Conservation (phyloP, 2,113 vertebrate species). For the Phaetusa simplex region DNA sequence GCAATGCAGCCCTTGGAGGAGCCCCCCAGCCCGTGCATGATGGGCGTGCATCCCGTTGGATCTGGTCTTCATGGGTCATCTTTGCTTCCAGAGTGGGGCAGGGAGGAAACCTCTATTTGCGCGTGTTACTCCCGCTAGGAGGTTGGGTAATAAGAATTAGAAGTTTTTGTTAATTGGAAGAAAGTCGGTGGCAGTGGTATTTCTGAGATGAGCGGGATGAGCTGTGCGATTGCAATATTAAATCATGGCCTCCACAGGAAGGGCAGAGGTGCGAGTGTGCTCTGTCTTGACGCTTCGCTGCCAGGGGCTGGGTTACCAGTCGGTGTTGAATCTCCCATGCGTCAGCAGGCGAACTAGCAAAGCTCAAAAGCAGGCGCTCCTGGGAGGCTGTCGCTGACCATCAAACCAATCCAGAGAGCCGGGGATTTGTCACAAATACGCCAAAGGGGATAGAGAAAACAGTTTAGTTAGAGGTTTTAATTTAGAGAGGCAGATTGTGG, state of each 20-base stretch:
- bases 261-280: neutral
- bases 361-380: neutral
- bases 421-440: neutral
- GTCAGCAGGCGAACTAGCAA: neutral
- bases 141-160: neutral
- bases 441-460: neutral
- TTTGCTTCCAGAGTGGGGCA: neutral
- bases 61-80: neutral
- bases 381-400: neutral
- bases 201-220: neutral
- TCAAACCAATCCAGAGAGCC: neutral
- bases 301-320: neutral
- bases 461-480: neutral
- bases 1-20: neutral
- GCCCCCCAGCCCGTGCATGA: fast-evolving
- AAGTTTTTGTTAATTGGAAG: neutral
- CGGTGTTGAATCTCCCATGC: neutral
- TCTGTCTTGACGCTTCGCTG: neutral
- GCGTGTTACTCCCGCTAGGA: neutral
- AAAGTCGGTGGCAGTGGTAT: neutral
- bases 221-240: neutral
- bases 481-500: neutral
- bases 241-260: neutral
- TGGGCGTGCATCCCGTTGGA: fast-evolving
- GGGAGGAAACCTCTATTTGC: neutral